Conservation (phyloP, 92 coral and sea anemone genomes). For the Muricea muricata region DNA sequence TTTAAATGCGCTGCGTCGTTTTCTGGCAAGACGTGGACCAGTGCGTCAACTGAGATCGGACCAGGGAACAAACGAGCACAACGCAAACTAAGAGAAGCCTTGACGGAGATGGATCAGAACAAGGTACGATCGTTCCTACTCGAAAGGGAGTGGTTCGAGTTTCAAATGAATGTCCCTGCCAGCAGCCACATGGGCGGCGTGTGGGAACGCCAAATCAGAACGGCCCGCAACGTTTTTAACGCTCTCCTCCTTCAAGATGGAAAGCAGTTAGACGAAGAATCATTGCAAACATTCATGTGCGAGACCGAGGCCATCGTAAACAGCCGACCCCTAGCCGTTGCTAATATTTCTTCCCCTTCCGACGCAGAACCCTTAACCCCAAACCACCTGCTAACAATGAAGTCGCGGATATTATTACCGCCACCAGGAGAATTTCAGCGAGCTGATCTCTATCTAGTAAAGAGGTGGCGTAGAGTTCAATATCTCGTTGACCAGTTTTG, state of each 20-base stretch:
- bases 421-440: neutral
- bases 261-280: neutral
- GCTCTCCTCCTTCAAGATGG: neutral
- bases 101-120: neutral
- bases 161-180: neutral
- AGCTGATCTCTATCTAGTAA: neutral
- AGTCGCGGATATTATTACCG: neutral
- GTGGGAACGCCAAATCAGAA: neutral
- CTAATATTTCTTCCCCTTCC: too few relatives aligned
- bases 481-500: too few relatives aligned
- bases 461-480: slow-evolving; percentile 50
- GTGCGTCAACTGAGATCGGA: slow-evolving; percentile 15
- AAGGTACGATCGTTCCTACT: neutral
- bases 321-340: too few relatives aligned
- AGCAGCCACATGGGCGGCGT: slow-evolving; percentile 6
- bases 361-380: neutral
- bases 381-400: too few relatives aligned
- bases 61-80: slow-evolving; percentile 23
- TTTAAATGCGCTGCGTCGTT: slow-evolving; percentile 57
- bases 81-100: neutral
- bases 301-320: neutral
- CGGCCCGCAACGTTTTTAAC: too few relatives aligned
- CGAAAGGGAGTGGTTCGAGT: neutral
- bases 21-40: slow-evolving; percentile 56
- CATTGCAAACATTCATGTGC: neutral